Percentiles rank a stretch among this genome's conserved stretches.
These are phyloP conservation scores for Chiloscyllium plagiosum DNA, from an alignment of 2,113 vertebrate species.

Conservation along the genomic window DNA sequence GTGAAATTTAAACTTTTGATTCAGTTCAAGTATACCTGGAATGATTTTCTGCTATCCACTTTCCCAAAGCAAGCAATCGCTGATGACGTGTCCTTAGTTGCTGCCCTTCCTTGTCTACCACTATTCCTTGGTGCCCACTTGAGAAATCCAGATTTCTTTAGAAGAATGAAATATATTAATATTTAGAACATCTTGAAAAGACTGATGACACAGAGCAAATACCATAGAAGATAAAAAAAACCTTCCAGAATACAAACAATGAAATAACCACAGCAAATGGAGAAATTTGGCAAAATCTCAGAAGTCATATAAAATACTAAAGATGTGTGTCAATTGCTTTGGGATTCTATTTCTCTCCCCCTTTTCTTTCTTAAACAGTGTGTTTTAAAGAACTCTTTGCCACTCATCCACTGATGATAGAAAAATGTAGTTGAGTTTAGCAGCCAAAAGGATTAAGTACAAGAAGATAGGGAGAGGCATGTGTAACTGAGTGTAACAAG, in stretches of 20 bases:
- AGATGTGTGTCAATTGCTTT: background rate
- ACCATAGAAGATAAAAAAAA: slow-evolving; percentile 39
- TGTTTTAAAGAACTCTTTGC: background rate
- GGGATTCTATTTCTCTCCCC: background rate
- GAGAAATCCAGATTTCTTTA: slow-evolving; percentile 91
- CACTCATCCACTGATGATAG: background rate
- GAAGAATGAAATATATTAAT: slow-evolving; percentile 42
- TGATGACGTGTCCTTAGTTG: slow-evolving; percentile 77
- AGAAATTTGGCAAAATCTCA: background rate
- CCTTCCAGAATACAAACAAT: background rate
- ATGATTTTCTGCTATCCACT: slow-evolving; percentile 91
- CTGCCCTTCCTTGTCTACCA: slow-evolving; percentile 76
- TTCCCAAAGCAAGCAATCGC: slow-evolving; percentile 77
- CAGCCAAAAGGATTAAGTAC: background rate
- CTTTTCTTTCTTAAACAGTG: background rate
- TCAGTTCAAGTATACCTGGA: slow-evolving; percentile 62
- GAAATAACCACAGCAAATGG: background rate
- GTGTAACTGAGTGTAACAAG: background rate
- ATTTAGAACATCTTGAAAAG: slow-evolving; percentile 13
- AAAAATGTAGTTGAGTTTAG: background rate
- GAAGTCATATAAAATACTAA: background rate
- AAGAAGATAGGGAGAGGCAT: background rate
- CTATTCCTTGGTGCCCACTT: slow-evolving; percentile 89
- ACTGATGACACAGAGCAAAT: slow-evolving; percentile 9
- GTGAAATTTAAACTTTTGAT: background rate